Evolutionary conservation across 2,113 vertebrate species (phyloP).

Genomic region (Tauraco erythrolophus): DNA sequence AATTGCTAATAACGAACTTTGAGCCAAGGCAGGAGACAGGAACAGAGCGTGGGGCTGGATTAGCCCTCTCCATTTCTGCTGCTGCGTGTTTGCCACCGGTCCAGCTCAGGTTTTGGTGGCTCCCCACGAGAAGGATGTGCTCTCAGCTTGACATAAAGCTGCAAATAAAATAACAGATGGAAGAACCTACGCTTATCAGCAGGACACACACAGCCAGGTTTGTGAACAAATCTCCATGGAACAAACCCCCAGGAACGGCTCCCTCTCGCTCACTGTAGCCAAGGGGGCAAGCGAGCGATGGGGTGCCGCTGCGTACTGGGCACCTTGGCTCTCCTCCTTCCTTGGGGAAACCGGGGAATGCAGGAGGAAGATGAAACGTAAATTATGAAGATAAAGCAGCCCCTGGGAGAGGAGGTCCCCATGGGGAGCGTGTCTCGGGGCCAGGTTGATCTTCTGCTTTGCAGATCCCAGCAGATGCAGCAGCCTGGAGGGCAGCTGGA

Average conservation of each 20-base stretch:
- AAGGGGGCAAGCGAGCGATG: not conserved
- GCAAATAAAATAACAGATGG: not conserved
- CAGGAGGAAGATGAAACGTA: not conserved
- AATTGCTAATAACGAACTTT: not conserved
- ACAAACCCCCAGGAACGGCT: not conserved
- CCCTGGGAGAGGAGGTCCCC: not conserved
- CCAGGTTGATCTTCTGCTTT: not conserved
- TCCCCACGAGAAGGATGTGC: not conserved
- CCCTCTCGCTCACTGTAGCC: not conserved
- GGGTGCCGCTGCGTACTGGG: too few relatives aligned
- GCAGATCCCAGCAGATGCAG: not conserved
- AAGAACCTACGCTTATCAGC: not conserved
- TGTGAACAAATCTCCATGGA: not conserved
- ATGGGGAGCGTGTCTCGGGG: fast-evolving
- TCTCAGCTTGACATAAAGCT: not conserved
- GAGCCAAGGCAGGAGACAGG: not conserved
- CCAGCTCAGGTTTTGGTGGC: not conserved
- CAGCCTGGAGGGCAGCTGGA: not conserved
- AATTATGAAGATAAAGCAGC: not conserved
- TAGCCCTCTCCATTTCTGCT: not conserved
- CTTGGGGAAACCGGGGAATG: not conserved
- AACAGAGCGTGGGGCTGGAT: not conserved
- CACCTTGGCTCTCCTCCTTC: not conserved
- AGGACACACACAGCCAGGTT: not conserved
- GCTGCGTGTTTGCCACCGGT: fast-evolving